phyloP scores from a whole-genome alignment of 2,888 invertebrate species.

The Cheilosia vernalis region DNA sequence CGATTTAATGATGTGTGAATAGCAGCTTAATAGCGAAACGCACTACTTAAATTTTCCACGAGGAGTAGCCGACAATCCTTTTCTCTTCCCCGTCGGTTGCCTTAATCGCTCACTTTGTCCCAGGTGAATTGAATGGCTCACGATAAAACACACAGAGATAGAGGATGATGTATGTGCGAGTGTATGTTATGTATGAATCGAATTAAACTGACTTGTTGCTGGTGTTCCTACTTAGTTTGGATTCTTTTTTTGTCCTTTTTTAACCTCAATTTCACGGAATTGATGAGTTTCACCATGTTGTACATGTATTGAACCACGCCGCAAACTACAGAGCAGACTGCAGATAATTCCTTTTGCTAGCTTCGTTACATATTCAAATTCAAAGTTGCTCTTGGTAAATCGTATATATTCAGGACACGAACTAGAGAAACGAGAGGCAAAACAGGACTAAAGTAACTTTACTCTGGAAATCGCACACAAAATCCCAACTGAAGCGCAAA shows the following conservation, averaged over 20 bases:
- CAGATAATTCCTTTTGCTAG: slow-evolving; percentile 23
- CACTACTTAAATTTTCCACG: slow-evolving; percentile 64
- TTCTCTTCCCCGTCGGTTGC: neutral
- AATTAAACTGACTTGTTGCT: slow-evolving; percentile 69
- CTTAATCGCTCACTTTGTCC: slow-evolving; percentile 18
- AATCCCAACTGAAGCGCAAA: slow-evolving; percentile 55
- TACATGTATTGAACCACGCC: slow-evolving; percentile 35
- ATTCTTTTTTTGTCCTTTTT: neutral
- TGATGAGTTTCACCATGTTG: slow-evolving; percentile 6
- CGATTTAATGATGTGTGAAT: slow-evolving; percentile 69
- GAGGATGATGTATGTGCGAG: neutral
- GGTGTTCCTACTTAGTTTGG: neutral
- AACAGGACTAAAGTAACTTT: slow-evolving; percentile 11
- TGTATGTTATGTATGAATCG: slow-evolving; percentile 48
- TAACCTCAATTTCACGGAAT: slow-evolving; percentile 12
- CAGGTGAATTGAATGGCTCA: neutral
- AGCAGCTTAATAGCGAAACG: slow-evolving; percentile 71
- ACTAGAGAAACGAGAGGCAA: neutral
- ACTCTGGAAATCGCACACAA: slow-evolving; percentile 25
- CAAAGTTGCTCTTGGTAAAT: slow-evolving; percentile 23
- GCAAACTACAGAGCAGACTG: slow-evolving; percentile 30
- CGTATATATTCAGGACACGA: slow-evolving; percentile 57
- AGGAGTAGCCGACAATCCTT: slow-evolving; percentile 47
- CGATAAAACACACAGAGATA: slow-evolving; percentile 16
- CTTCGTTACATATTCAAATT: slow-evolving; percentile 66